Conservation (phyloP, 2,888 invertebrate genomes). For the Neoscelio sp. region DNA sequence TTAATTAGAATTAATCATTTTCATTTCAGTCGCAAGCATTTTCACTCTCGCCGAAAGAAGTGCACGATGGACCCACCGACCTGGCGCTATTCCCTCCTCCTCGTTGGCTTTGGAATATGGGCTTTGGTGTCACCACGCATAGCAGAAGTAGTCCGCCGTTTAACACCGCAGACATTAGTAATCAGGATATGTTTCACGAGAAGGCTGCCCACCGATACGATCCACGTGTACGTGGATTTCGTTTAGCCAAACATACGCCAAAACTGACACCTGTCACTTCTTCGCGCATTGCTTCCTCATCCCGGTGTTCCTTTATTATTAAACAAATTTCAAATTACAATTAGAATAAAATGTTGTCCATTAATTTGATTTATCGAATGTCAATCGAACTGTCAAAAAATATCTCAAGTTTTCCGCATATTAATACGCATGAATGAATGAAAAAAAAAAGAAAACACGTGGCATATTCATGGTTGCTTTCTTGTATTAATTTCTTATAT, state of each 20-base stretch:
- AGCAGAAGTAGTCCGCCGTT: slow-evolving; percentile 65
- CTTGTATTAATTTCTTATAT: background rate
- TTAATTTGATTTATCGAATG: too few species aligned
- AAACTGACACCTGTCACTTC: slow-evolving; percentile 27
- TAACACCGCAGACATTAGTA: slow-evolving; percentile 64
- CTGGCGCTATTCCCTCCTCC: slow-evolving; percentile 36
- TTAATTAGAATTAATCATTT: slow-evolving; percentile 38
- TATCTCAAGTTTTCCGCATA: too few species aligned
- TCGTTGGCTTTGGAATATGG: slow-evolving; percentile 56
- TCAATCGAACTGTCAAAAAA: too few species aligned
- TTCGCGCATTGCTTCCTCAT: slow-evolving; percentile 27
- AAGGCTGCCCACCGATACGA: slow-evolving; percentile 41
- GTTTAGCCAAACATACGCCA: slow-evolving; percentile 49
- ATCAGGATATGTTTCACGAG: slow-evolving; percentile 66
- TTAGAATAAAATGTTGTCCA: too few species aligned
- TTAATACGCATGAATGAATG: too few species aligned
- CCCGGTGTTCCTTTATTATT: too few species aligned
- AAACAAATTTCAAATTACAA: too few species aligned
- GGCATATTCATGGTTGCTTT: slow-evolving; percentile 14
- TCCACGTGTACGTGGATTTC: slow-evolving; percentile 45
- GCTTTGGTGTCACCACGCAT: slow-evolving; percentile 66
- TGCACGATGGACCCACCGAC: slow-evolving; percentile 30
- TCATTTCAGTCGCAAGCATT: slow-evolving; percentile 40
- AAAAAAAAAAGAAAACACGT: too few species aligned
- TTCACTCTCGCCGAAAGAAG: slow-evolving; percentile 55